Conservation (phyloP, 2,113 vertebrate species). For the Apistogramma diplotaenia region DNA sequence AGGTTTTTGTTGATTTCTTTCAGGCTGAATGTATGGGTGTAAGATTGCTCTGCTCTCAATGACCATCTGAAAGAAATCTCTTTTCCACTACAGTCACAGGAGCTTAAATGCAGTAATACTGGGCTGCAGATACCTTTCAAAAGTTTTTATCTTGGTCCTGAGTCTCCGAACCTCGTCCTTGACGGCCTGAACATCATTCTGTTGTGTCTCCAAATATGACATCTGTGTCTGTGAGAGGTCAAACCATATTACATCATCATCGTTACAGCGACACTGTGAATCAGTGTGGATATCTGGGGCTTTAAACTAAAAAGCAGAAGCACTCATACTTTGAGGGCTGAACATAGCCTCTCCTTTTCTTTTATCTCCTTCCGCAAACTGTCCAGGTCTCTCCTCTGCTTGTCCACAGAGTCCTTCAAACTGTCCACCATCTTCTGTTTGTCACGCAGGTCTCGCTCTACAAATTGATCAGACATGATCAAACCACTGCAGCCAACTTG, state of each 20-base stretch:
- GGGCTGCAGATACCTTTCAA: constrained; percentile 82
- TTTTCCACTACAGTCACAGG: neutral
- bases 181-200: constrained; percentile 81
- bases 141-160: constrained; percentile 83
- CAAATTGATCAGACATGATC: constrained; percentile 20
- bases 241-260: neutral
- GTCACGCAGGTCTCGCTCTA: constrained; percentile 87
- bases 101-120: neutral
- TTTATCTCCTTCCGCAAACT: constrained; percentile 77
- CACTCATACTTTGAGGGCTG: constrained; percentile 83
- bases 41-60: neutral
- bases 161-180: constrained; percentile 86
- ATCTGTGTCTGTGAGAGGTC: constrained; percentile 87
- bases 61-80: neutral
- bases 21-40: neutral
- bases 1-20: no score
- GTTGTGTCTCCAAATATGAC: constrained; percentile 88
- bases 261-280: neutral
- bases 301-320: neutral
- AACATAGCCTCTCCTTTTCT: constrained; percentile 88
- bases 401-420: constrained; percentile 84
- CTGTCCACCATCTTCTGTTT: constrained; percentile 80
- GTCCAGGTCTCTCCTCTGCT: constrained; percentile 84
- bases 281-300: neutral
- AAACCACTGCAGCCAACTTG: neutral